A percentile compares a stretch with the other conserved stretches of the same genome.
These are phyloP conservation scores for Gobiocypris rarus DNA, from an alignment of 2,113 vertebrate genomes.

Conservation along the genomic window DNA sequence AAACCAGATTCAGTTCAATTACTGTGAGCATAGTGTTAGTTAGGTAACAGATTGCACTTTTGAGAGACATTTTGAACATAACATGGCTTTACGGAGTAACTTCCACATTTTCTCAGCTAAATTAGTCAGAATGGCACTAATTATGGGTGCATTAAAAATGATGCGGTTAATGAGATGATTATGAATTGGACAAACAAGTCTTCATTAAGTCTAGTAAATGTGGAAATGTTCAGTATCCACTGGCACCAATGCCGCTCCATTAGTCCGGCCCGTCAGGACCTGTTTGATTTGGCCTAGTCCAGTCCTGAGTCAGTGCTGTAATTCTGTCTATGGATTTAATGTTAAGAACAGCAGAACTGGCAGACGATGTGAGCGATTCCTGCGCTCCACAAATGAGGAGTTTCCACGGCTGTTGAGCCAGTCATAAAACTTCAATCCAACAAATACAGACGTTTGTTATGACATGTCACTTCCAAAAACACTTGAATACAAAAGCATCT, in stretches of 20 bases:
- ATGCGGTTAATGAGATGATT: not conserved
- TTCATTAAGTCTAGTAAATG: not conserved
- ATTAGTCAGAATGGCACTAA: not conserved
- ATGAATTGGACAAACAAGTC: not conserved
- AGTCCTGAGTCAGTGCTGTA: conserved; percentile 13
- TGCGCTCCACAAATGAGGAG: conserved; percentile 11
- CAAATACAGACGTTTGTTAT: conserved; percentile 23
- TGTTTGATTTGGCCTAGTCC: conserved; percentile 20
- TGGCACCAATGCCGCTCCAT: not conserved
- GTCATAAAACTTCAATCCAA: conserved; percentile 32
- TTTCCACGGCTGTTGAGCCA: conserved; percentile 25
- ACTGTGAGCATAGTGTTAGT: not conserved
- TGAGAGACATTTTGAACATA: not conserved
- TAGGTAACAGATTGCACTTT: not conserved
- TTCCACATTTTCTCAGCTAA: not conserved
- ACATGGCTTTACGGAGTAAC: not conserved
- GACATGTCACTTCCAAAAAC: conserved; percentile 7
- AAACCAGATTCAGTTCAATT: not conserved
- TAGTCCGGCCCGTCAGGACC: conserved; percentile 13
- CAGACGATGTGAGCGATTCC: conserved; percentile 24
- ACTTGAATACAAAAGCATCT: conserved; percentile 3
- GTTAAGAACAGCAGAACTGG: conserved; percentile 44
- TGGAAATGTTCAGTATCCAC: not conserved
- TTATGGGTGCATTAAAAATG: not conserved
- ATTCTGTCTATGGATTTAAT: conserved; percentile 30